phyloP scores from a whole-genome alignment of 2,888 invertebrate genomes.

The Xestia rhomboidea region DNA sequence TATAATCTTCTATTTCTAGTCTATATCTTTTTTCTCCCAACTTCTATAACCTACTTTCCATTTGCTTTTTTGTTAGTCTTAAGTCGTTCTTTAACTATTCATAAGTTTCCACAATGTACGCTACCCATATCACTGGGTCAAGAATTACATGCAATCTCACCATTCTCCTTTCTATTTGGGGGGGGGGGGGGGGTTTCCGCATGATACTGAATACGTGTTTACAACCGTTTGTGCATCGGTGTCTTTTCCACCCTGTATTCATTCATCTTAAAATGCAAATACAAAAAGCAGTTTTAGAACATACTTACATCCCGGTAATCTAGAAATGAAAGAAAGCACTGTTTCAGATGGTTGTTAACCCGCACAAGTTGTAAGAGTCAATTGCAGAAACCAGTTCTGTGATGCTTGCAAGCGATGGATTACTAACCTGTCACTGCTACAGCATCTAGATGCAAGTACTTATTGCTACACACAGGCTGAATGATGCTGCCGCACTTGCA shows the following conservation, averaged over 20 bases:
- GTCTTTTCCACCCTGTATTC: not conserved
- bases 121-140: too few relatives aligned
- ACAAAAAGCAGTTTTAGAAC: not conserved
- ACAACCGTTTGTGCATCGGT: too few relatives aligned
- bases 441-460: conserved; percentile 61
- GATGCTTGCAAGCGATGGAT: conserved; percentile 63
- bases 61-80: too few relatives aligned
- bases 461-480: conserved; percentile 63
- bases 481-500: conserved; percentile 59
- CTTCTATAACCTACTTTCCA: too few relatives aligned
- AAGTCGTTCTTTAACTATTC: too few relatives aligned
- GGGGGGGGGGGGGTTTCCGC: too few relatives aligned
- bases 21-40: too few relatives aligned
- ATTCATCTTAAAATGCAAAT: not conserved
- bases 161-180: too few relatives aligned
- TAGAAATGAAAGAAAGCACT: conserved; percentile 38
- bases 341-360: conserved; percentile 57
- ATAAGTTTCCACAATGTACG: too few relatives aligned
- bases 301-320: conserved; percentile 7
- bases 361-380: conserved; percentile 61
- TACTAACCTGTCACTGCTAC: conserved; percentile 64
- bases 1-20: too few relatives aligned
- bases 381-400: conserved; percentile 62
- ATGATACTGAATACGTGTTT: too few relatives aligned
- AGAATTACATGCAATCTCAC: too few relatives aligned